Evolutionary conservation across 1,140 invertebrate genomes (phyloP).

Genomic region (Ladona fulva): DNA sequence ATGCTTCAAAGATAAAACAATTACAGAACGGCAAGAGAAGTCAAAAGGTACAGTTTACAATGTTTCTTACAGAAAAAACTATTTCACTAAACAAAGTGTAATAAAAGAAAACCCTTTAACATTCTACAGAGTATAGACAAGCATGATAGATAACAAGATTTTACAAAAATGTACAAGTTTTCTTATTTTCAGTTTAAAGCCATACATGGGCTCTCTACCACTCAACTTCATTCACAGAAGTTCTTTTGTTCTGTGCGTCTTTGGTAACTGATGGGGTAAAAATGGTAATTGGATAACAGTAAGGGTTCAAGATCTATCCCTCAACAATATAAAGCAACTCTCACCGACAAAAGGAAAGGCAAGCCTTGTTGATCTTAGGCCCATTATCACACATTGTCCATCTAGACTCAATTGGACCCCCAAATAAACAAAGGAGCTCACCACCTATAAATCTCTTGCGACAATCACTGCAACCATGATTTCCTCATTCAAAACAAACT

Average conservation of each 20-base stretch:
- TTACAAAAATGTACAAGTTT: background rate
- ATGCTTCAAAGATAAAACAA: background rate
- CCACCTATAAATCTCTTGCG: background rate
- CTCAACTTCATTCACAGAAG: background rate
- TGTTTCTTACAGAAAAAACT: background rate
- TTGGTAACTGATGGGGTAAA: conserved; percentile 1
- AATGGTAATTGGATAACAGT: background rate
- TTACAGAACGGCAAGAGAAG: background rate
- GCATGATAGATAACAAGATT: background rate
- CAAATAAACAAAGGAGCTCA: background rate
- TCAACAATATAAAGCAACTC: background rate
- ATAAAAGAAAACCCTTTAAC: background rate
- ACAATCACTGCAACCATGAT: background rate
- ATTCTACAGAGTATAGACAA: conserved; percentile 6
- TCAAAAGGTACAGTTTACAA: background rate
- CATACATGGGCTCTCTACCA: background rate
- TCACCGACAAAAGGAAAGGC: background rate
- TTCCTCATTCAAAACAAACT: too few relatives aligned
- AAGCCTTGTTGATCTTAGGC: background rate
- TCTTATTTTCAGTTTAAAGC: background rate
- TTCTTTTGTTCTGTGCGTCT: conserved; percentile 1
- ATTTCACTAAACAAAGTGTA: conserved; percentile 2
- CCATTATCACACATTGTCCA: background rate
- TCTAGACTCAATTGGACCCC: background rate
- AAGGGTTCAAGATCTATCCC: background rate